Base-by-base conservation (phyloP, 2,888 invertebrate genomes). In the Nemotelus nigrinus region DNA sequence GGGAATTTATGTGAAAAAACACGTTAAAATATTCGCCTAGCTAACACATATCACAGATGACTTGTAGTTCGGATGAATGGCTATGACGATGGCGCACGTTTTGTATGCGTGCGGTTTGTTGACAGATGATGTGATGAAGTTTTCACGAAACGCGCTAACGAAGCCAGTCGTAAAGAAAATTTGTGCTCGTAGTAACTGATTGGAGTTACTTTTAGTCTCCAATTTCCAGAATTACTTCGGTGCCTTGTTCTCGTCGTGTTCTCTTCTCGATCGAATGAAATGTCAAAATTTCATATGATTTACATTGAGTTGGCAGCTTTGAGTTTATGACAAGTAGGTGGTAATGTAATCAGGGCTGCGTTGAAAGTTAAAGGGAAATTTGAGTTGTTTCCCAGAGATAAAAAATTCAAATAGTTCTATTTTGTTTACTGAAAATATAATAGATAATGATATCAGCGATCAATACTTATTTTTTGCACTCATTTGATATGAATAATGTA, bases 11-110 rank as follows among this genome's bases (percentile, higher is more conserved):
- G 3, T n/a, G 53, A 41, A 47, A 41, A 70, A 68, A 39, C 10
- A 48, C 43, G 5, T 39, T n/a, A 5, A 43, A 5, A 57, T 3
- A 57, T 43, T 58, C 58, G 2, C 48, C 58, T 6, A 71, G 43
- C 50, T 76, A 55, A 50, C 10, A 41, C 76, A 76, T 65, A 65
- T 41, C 76, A 65, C 65, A 64, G 76, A 53, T 44, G 25, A 41
- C n/a, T 7, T 55, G 48, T 39, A 47, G 4, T 43, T 50, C 8
- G 60, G 41, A 60, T 25, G 25, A 25, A 10, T 10, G 10, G 45
- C 6, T 39, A 10, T 48, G 25, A 47, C 60, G 68, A 48, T 10
- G 41, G 60, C 48, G 39, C 48, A 41, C n/a, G 48, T 41, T 2
- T 41, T 25, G 67, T 25, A 25, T 25, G 39, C 47, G 67, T 47